These are phyloP conservation scores for Saxicola maurus DNA, from an alignment of 2,797 vertebrate species.

Conservation along the genomic window DNA sequence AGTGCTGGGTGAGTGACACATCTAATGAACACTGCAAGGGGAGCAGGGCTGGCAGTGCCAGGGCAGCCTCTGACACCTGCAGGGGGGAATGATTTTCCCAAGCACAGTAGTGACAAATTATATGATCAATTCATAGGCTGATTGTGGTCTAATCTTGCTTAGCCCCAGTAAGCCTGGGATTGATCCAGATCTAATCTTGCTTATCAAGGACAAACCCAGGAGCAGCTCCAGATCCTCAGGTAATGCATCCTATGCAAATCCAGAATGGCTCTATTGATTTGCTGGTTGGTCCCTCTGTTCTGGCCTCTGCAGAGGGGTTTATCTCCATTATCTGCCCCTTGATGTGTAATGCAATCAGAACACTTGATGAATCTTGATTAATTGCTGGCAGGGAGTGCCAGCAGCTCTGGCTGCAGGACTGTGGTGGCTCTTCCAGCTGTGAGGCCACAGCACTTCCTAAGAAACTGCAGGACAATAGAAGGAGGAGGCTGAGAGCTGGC, in stretches of 20 bases:
- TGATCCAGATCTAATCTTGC: constrained; percentile 59
- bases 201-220: constrained; percentile 35
- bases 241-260: neutral
- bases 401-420: neutral
- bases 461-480: neutral
- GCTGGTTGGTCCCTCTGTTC: neutral
- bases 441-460: neutral
- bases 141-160: constrained; percentile 39
- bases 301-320: neutral
- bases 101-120: neutral
- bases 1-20: neutral
- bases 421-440: neutral
- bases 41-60: neutral
- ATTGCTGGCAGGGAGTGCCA: neutral
- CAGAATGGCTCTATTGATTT: neutral
- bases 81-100: fast-evolving
- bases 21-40: neutral
- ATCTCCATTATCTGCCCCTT: neutral
- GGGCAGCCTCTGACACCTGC: neutral
- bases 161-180: constrained; percentile 1
- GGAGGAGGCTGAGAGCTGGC: neutral
- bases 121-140: neutral
- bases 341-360: neutral
- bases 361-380: neutral
- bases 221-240: constrained; percentile 30